Evolutionary conservation across 1,140 invertebrate genomes (phyloP), one percentile per base, ranked within the genome.

Genomic region (Heliconius hewitsoni): DNA sequence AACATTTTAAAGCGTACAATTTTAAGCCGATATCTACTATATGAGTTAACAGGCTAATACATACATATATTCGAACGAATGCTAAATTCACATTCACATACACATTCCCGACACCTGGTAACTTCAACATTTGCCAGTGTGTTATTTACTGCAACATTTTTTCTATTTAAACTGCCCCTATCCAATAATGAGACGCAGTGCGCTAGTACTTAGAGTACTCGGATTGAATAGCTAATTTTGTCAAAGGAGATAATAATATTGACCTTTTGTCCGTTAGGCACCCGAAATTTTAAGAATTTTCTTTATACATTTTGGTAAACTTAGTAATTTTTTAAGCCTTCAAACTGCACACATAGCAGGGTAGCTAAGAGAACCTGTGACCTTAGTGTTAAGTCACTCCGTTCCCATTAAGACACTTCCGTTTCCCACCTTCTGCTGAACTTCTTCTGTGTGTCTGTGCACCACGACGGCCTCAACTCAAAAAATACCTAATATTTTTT

Each of bases 121-220:
- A 75, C 72, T 77, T 79, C 66, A 55, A 73, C 79, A 82, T 83
- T 83, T 83, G 73, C 73, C 79, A 3, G 8, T 37, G 19, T 39
- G 34, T 76, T 76, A 76, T 66, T 84, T 82, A 66, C 74, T 71
- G 81, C 34, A 75, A 81, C 13, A 23, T 39, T 70, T 78, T 77
- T 74, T 74, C 55, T 71, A 70, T 70, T 70, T 72, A 19, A 73
- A 80, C 52, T 71, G 19, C 71, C 55, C 37, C 16, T 30, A 57
- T 42, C 71, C 82, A 82, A 84, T 88, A 87, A 88, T 85, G 82
- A 89, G 87, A 85, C 87, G 89, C 87, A 90, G 79, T 90, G 89
- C 87, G 86, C 82, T 83, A 89, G 82, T 80, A 76, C 77, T 74
- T 78, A 66, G 34, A 71, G 18, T 66, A 46, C 74, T 74, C 19